These are phyloP conservation scores for Tinea semifulvella DNA, from an alignment of 2,888 invertebrate species.

Conservation along the genomic window DNA sequence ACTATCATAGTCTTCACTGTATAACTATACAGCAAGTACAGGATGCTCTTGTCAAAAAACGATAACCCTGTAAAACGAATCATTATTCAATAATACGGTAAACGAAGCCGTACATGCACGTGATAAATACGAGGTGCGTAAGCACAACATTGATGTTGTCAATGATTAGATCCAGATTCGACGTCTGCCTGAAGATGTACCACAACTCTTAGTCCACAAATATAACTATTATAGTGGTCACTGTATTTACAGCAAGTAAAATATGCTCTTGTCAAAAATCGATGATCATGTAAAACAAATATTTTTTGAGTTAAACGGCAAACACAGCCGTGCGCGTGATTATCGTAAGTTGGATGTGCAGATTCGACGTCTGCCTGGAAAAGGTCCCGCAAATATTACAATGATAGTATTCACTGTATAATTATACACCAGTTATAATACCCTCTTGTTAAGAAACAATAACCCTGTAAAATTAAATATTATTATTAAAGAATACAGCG, in stretches of 20 bases:
- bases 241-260: not conserved
- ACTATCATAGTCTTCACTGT: constrained; percentile 8
- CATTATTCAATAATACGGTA: no score
- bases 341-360: no score
- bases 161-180: not conserved
- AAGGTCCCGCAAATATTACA: constrained; percentile 27
- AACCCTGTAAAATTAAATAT: constrained; percentile 15
- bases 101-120: no score
- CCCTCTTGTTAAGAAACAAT: constrained; percentile 25
- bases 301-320: not conserved
- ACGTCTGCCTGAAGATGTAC: not conserved
- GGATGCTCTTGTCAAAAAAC: constrained; percentile 25
- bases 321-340: no score
- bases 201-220: not conserved
- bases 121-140: not conserved
- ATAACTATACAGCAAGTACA: constrained; percentile 34
- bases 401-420: constrained; percentile 14
- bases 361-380: constrained; percentile 26
- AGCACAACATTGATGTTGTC: not conserved
- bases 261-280: not conserved
- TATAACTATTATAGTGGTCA: not conserved
- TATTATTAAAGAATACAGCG: no score
- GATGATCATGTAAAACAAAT: not conserved
- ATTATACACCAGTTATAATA: constrained; percentile 34
- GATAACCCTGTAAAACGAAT: constrained; percentile 17